These are phyloP conservation scores for Geothlypis trichas DNA, from an alignment of 2,113 vertebrate species.

Conservation along the genomic window DNA sequence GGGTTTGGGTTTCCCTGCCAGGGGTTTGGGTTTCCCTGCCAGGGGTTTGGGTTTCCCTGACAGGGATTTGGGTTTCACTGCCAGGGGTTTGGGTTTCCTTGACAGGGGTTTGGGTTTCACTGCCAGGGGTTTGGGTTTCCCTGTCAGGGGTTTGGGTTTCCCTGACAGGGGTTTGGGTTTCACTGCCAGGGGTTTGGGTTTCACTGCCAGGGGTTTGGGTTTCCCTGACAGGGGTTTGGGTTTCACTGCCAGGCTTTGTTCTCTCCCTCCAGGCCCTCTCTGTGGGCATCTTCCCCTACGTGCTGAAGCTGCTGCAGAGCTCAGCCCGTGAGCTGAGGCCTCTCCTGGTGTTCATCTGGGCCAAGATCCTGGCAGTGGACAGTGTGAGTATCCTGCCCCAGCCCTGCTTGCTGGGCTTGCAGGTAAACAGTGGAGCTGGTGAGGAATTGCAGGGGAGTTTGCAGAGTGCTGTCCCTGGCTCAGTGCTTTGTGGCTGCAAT, in stretches of 20 bases:
- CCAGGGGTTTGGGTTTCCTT: not conserved
- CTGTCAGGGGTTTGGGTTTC: not conserved
- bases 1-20: not conserved
- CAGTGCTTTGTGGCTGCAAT: not conserved
- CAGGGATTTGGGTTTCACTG: not conserved
- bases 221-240: not conserved
- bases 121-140: not conserved
- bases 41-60: not conserved
- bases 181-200: not conserved
- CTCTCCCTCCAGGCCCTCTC: conserved; percentile 85
- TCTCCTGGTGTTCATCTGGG: conserved; percentile 98
- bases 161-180: not conserved
- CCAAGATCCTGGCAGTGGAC: conserved; percentile 98
- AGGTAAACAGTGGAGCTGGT: not conserved
- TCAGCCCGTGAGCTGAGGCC: conserved; percentile 94
- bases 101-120: not conserved
- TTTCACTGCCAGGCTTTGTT: not conserved
- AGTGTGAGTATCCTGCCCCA: conserved; percentile 82
- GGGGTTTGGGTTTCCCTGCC: not conserved
- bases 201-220: not conserved
- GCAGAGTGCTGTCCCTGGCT: not conserved
- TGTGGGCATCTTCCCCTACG: conserved; percentile 97
- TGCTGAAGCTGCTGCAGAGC: conserved; percentile 96
- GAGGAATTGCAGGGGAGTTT: not conserved
- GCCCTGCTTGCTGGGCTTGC: not conserved